phyloP scores from a whole-genome alignment of 1,140 invertebrate genomes.

The Apis dorsata region DNA sequence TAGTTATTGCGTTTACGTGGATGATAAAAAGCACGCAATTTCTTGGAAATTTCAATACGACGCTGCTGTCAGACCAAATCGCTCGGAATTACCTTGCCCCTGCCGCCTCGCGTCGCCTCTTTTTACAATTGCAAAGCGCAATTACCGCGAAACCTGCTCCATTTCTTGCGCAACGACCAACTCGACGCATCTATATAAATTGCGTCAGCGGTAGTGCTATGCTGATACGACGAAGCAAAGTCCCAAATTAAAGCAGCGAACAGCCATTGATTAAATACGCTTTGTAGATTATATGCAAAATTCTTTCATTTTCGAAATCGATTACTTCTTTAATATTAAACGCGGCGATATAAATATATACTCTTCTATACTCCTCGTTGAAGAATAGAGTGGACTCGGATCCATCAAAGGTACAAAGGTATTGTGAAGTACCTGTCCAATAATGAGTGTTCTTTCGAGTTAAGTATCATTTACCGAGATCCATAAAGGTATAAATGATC shows the following conservation, averaged over 20 bases:
- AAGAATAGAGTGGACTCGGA: too few species aligned
- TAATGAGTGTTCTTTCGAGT: too few species aligned
- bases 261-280: background rate
- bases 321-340: too few species aligned
- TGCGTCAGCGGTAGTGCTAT: background rate
- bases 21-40: background rate
- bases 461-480: too few species aligned
- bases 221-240: background rate
- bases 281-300: background rate
- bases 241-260: background rate
- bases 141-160: slow-evolving; percentile 39
- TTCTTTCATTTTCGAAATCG: background rate
- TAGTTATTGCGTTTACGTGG: background rate
- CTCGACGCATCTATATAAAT: slow-evolving; percentile 27
- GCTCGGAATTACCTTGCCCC: background rate
- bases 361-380: too few species aligned
- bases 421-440: too few species aligned
- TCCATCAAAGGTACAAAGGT: too few species aligned
- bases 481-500: too few species aligned
- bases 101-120: background rate
- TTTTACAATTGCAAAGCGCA: slow-evolving; percentile 23
- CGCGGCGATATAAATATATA: too few species aligned
- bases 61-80: slow-evolving; percentile 1
- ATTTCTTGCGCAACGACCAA: slow-evolving; percentile 20
- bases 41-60: slow-evolving; percentile 4